These are phyloP conservation scores for Porites lutea DNA, from an alignment of 64 coral and sea anemone species.

Conservation along the genomic window DNA sequence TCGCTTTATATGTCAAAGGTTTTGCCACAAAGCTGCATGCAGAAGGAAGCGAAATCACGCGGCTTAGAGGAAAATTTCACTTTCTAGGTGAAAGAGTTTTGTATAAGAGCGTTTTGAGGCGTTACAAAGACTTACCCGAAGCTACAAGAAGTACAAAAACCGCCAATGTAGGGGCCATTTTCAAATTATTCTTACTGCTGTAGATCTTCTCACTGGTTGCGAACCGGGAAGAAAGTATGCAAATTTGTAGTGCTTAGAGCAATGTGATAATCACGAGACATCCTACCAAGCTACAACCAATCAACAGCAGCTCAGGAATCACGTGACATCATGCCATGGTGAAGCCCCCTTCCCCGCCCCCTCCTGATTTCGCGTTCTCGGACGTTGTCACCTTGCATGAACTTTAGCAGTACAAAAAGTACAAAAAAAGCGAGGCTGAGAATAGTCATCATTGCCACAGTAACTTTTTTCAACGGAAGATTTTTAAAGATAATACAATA, in stretches of 20 bases:
- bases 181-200: background rate
- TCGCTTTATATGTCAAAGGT: too few species aligned
- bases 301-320: background rate
- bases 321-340: background rate
- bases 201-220: background rate
- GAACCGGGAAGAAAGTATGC: background rate
- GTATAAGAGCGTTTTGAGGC: background rate
- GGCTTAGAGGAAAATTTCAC: too few species aligned
- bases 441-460: too few species aligned
- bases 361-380: background rate
- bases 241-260: background rate
- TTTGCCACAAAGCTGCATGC: too few species aligned
- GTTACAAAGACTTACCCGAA: slow-evolving; percentile 6
- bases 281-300: background rate
- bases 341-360: background rate
- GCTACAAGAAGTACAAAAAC: slow-evolving; percentile 25
- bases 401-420: too few species aligned
- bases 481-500: too few species aligned
- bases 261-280: slow-evolving; percentile 21
- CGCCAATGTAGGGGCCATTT: background rate
- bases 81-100: background rate
- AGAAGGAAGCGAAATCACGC: too few species aligned
- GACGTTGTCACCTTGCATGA: too few species aligned
- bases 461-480: too few species aligned
- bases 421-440: too few species aligned